Evolutionary conservation across 2,113 vertebrate genomes (phyloP).

Genomic region (Seriola aureovittata): DNA sequence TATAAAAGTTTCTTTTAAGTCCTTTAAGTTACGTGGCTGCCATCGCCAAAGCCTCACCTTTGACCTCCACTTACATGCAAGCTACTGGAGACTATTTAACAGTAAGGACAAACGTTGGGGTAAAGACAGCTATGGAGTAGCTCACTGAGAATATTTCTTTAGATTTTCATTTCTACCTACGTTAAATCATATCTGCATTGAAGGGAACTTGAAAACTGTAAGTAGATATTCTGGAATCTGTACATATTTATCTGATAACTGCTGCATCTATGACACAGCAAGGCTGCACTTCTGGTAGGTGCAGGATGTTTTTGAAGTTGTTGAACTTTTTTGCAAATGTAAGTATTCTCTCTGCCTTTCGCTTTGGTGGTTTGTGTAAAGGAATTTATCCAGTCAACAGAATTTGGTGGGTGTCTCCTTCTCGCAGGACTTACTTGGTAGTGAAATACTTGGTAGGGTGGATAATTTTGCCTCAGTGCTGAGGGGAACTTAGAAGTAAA

Average conservation of each 20-base stretch:
- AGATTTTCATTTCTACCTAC: not conserved
- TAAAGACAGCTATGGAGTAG: not conserved
- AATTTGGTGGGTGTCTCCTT: no score
- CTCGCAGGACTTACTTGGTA: not conserved
- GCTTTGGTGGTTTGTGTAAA: not conserved
- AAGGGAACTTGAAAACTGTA: slow-evolving; percentile 35
- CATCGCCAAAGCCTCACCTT: not conserved
- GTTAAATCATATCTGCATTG: not conserved
- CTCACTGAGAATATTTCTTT: not conserved
- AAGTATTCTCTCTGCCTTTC: not conserved
- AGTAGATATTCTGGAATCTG: slow-evolving; percentile 21
- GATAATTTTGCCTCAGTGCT: no score
- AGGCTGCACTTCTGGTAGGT: not conserved
- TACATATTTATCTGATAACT: not conserved
- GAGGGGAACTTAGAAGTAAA: no score
- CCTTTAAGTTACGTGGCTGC: not conserved
- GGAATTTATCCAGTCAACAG: not conserved
- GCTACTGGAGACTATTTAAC: not conserved
- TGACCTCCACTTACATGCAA: not conserved
- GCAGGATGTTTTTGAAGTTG: not conserved
- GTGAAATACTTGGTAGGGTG: not conserved
- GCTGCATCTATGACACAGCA: not conserved
- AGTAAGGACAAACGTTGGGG: not conserved
- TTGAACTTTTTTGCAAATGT: not conserved
- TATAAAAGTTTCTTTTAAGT: not conserved